Percentiles rank a stretch among this genome's conserved stretches.
Conservation (phyloP, 2,797 vertebrate genomes). For the Sitta carolinensis region DNA sequence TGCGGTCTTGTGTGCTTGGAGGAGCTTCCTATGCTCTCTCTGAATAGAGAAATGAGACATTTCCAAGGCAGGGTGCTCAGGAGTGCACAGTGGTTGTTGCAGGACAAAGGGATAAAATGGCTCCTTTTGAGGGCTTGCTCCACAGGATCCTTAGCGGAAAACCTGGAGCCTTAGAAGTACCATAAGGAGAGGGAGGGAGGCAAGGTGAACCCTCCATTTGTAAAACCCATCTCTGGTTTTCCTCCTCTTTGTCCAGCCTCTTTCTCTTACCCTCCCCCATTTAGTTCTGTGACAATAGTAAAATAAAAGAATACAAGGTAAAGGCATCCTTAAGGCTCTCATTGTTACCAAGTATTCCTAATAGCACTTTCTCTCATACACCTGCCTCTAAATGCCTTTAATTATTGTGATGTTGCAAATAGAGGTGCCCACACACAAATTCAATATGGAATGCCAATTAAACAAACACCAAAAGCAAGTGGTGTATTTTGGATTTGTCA, state of each 20-base stretch:
- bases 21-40: neutral
- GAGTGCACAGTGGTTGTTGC: neutral
- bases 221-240: neutral
- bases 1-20: neutral
- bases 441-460: constrained; percentile 8
- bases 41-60: neutral
- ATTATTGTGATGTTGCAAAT: constrained; percentile 31
- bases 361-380: neutral
- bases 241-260: neutral
- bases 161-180: neutral
- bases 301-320: neutral
- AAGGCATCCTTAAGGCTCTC: constrained; percentile 11
- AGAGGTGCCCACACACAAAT: constrained; percentile 13
- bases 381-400: neutral
- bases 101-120: neutral
- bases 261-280: neutral
- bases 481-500: constrained; percentile 5
- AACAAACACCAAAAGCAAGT: neutral
- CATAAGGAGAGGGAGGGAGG: neutral
- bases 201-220: neutral
- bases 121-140: neutral
- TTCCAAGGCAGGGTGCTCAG: neutral
- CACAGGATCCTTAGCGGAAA: neutral
- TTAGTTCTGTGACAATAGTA: neutral
- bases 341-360: neutral